Evolutionary conservation across 2,888 invertebrate genomes (phyloP), one percentile per base, ranked within the genome.

Genomic region (Apotomis capreana): DNA sequence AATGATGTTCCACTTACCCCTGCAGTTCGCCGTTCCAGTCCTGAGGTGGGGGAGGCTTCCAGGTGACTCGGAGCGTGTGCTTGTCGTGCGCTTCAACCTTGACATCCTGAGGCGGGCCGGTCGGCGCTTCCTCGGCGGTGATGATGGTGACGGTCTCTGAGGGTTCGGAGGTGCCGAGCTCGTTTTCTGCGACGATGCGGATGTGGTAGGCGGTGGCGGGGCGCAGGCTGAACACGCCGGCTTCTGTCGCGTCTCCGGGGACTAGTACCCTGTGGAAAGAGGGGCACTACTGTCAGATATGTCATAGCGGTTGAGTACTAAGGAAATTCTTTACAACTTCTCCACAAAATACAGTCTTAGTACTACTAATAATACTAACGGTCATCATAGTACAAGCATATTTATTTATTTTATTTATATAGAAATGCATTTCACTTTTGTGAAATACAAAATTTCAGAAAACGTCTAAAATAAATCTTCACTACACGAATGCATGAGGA

Each of bases 161-260:
- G 3, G 98, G 97, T 78, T 97, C 97, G 46, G 98, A 98, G n/a
- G 96, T 95, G 68, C 99, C 98, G 75, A 98, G 96, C 88, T 97
- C 97, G 83, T 99, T 99, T 91, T 98, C 97, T 72, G 98, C 98
- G 3, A 98, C 97, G 82, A 99, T 97, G 77, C 98, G 94, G 79
- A 98, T 95, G 84, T 98, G 98, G 85, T 99, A 99, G 0, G 97
- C 97, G 3, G 98, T 98, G 49, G 98, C 97, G 40, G 98, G 98
- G 79, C 96, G 95, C 8, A 98, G 94, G 84, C 97, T 97, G 85
- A 97, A 97, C 9, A 98, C 97, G 76, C 97, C 97, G 57, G 97
- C 98, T 90, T 97, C 97, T 46, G 96, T 97, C 76, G 97, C 96
- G 79, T 97, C 96, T 74, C 97, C 97, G n/a, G 97, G 97, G 10